Percentiles rank a stretch among this genome's conserved stretches.
Conservation (phyloP, 2,888 invertebrate genomes). For the Idaea biselata region DNA sequence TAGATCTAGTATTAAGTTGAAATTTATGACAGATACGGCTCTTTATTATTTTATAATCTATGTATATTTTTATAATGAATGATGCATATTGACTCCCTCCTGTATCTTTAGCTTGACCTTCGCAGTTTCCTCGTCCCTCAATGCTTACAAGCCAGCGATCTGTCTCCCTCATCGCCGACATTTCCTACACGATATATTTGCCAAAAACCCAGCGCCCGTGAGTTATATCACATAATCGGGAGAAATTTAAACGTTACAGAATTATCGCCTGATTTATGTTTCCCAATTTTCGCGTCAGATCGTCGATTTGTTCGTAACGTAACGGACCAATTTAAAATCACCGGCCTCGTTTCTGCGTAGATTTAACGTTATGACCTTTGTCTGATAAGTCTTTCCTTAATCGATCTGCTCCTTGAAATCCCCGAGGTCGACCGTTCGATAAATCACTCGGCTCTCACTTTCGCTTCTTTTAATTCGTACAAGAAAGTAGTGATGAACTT, state of each 20-base stretch:
- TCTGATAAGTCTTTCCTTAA: slow-evolving; percentile 14
- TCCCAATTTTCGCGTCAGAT: slow-evolving; percentile 54
- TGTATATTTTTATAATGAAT: too few relatives aligned
- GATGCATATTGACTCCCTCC: too few relatives aligned
- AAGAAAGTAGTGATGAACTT: neutral
- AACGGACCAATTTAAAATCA: slow-evolving; percentile 27
- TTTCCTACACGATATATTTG: slow-evolving; percentile 34
- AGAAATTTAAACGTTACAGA: slow-evolving; percentile 59
- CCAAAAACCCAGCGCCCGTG: slow-evolving; percentile 26
- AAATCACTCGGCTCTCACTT: slow-evolving; percentile 19
- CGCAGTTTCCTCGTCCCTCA: too few relatives aligned
- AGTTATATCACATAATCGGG: slow-evolving; percentile 56
- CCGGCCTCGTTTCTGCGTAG: slow-evolving; percentile 14
- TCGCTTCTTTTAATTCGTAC: neutral
- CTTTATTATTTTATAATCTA: too few relatives aligned
- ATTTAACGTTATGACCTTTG: slow-evolving; percentile 12
- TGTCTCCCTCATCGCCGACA: slow-evolving; percentile 50
- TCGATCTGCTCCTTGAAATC: slow-evolving; percentile 24
- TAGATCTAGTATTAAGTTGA: too few relatives aligned
- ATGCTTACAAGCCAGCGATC: neutral
- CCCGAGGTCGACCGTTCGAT: slow-evolving; percentile 20
- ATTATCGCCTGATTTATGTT: slow-evolving; percentile 61
- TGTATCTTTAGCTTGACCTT: too few relatives aligned
- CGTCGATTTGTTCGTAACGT: slow-evolving; percentile 32
- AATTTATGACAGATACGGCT: too few relatives aligned